Evolutionary conservation across 2,113 vertebrate species (phyloP), one percentile per base, ranked within the genome.

Genomic region (Cyprinodon variegatus): DNA sequence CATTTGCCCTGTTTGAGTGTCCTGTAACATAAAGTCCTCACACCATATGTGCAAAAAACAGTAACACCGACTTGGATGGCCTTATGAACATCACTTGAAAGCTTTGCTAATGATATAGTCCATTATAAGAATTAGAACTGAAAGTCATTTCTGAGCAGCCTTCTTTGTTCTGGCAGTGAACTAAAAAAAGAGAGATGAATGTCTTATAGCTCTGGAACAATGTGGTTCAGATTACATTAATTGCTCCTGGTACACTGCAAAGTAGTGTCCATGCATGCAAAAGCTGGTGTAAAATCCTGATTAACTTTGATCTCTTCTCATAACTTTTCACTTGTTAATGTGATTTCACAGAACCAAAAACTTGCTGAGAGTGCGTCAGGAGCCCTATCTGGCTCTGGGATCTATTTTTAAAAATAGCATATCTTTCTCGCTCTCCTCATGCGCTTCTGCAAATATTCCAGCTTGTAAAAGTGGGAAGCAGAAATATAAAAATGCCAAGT

Each of bases 361-460:
- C 71, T 80, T 66, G 29, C 61, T 81, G 68, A 82, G 83, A 88
- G 68, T 80, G 45, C 59, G 69, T 76, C 82, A 79, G 12, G 72
- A 22, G 63, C 61, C 37, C 77, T 83, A 79, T 81, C 75, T 75
- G 72, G 62, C 37, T 20, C 46, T 76, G 39, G 64, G 65, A 84
- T 90, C 85, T 77, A 81, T 89, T 89, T 90, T 86, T 79, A 61
- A 76, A 29, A 88, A 50, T 72, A 65, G 65, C 76, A 79, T 78
- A 79, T 89, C 68, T 46, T 77, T 74, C 41, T 83, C 4, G 14
- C 76, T 77, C 53, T 69, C 40, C 57, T 87, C 62, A 65, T n/a
- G 60, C 13, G 57, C 63, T 62, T 74, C 66, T 61, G 77, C 66
- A 46, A 63, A 68, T 61, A 9, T 67, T 70, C 45, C 14, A 59